Evolutionary conservation across 1,140 invertebrate genomes (phyloP).

Genomic region (Nomia melanderi): DNA sequence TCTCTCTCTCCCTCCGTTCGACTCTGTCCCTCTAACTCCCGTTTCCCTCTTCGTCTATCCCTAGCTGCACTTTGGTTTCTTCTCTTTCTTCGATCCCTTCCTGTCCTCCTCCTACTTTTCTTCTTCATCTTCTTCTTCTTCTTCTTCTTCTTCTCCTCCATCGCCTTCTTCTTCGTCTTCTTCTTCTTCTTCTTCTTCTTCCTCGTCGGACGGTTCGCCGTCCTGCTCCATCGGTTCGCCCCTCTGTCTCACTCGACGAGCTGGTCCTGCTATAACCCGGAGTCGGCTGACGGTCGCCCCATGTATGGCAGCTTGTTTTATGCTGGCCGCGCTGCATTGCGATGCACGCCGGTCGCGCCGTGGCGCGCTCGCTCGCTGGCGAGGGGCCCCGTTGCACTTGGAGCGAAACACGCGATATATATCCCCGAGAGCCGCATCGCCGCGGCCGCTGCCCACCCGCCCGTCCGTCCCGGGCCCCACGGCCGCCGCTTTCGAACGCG

Average conservation of each 20-base stretch:
- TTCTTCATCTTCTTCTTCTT: too few species aligned
- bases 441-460: too few species aligned
- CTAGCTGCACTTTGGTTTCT: neutral
- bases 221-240: conserved; percentile 25
- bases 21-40: too few species aligned
- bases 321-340: conserved; percentile 75
- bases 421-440: conserved; percentile 47
- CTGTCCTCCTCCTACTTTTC: too few species aligned
- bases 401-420: conserved; percentile 71
- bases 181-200: conserved; percentile 21
- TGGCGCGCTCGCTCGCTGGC: conserved; percentile 26
- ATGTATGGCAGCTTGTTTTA: conserved; percentile 81
- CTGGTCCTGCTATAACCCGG: conserved; percentile 74
- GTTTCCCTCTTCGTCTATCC: too few species aligned
- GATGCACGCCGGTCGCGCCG: conserved; percentile 59
- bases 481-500: conserved; percentile 32
- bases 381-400: conserved; percentile 64
- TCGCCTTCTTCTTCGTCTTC: conserved; percentile 33
- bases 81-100: neutral
- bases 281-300: conserved; percentile 79
- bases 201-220: conserved; percentile 6
- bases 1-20: neutral
- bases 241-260: conserved; percentile 54
- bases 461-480: too few species aligned
- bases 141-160: too few species aligned